Conservation (phyloP, 2,888 invertebrate genomes). For the Leptopilina myrica region DNA sequence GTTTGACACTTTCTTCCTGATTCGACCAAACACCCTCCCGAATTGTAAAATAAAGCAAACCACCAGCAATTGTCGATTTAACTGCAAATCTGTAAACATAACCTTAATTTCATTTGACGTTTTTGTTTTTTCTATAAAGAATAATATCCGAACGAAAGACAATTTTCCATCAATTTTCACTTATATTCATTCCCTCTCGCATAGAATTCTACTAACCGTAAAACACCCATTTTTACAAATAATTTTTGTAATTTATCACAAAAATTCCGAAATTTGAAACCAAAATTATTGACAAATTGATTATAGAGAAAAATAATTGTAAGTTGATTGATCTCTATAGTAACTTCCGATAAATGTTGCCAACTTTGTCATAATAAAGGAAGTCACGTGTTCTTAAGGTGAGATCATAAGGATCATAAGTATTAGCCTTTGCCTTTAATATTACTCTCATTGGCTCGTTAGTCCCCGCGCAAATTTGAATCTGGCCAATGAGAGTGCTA, state of each 20-base stretch:
- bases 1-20: constrained; percentile 70
- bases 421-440: no score
- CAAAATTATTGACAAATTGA: not conserved
- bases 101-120: constrained; percentile 42
- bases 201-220: constrained; percentile 67
- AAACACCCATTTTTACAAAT: constrained; percentile 61
- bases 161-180: constrained; percentile 45
- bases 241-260: constrained; percentile 14
- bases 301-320: no score
- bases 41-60: constrained; percentile 70
- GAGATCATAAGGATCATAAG: no score
- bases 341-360: no score
- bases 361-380: no score
- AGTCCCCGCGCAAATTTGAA: no score
- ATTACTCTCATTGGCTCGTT: no score
- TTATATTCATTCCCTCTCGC: constrained; percentile 46
- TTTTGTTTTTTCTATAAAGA: not conserved
- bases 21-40: constrained; percentile 74
- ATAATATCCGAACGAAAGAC: not conserved
- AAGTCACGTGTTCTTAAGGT: no score
- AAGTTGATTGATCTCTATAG: no score
- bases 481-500: no score
- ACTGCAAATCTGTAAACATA: constrained; percentile 67
- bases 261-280: constrained; percentile 26
- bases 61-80: constrained; percentile 71